These are phyloP conservation scores for Halichoeres trimaculatus DNA, from an alignment of 2,113 vertebrate genomes.

Conservation along the genomic window DNA sequence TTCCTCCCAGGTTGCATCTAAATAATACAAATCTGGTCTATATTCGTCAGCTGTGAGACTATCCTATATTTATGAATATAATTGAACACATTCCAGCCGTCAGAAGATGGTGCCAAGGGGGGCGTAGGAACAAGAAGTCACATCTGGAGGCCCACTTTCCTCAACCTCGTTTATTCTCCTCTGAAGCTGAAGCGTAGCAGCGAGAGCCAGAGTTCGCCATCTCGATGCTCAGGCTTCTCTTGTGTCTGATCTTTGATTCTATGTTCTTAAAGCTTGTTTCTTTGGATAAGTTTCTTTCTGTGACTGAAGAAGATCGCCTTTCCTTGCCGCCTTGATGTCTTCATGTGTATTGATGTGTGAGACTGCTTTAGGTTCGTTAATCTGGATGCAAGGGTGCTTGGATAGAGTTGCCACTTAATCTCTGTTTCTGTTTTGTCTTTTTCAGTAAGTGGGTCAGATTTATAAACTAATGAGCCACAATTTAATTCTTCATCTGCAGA, in stretches of 20 bases:
- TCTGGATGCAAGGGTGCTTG: slow-evolving; percentile 29
- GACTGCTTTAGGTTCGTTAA: slow-evolving; percentile 24
- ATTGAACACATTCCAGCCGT: slow-evolving; percentile 83
- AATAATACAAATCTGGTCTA: slow-evolving; percentile 85
- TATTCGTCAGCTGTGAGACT: slow-evolving; percentile 81
- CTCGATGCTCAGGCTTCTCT: slow-evolving; percentile 17
- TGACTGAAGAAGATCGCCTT: neutral
- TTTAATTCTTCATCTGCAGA: slow-evolving; percentile 21
- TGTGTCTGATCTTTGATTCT: slow-evolving; percentile 10
- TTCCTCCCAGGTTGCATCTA: slow-evolving; percentile 83
- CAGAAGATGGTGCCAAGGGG: slow-evolving; percentile 79
- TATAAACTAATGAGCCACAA: slow-evolving; percentile 44
- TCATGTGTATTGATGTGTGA: slow-evolving; percentile 7
- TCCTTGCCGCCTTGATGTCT: slow-evolving; percentile 8
- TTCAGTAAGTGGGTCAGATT: slow-evolving; percentile 61
- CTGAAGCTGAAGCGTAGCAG: slow-evolving; percentile 46
- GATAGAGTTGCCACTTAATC: neutral
- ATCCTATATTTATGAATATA: slow-evolving; percentile 82
- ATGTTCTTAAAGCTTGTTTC: neutral
- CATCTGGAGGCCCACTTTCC: slow-evolving; percentile 83
- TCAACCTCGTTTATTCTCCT: slow-evolving; percentile 69
- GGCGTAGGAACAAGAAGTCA: slow-evolving; percentile 73
- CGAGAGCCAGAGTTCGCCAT: slow-evolving; percentile 12
- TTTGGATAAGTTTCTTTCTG: slow-evolving; percentile 15
- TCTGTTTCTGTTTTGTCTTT: slow-evolving; percentile 12